Conservation (phyloP, 2,888 invertebrate genomes). For the Druceiella hillmani region DNA sequence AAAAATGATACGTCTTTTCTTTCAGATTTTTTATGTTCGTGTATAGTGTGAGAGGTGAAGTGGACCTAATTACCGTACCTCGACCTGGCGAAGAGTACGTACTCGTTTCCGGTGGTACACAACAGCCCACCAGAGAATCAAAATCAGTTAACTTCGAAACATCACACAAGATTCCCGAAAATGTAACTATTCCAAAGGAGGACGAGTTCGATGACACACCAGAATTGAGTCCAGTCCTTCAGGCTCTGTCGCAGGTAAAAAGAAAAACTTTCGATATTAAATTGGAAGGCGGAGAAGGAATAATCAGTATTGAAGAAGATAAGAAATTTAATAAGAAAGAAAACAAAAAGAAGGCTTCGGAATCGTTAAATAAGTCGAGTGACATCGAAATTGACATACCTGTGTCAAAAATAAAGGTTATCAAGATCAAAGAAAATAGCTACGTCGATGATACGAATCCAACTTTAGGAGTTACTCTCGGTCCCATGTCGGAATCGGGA, state of each 20-base stretch:
- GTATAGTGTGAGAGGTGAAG: too few relatives aligned
- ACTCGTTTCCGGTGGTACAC: slow-evolving; percentile 52
- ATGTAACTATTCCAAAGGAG: slow-evolving; percentile 40
- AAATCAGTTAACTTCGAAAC: slow-evolving; percentile 56
- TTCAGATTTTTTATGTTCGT: too few relatives aligned
- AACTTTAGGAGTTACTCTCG: slow-evolving; percentile 40
- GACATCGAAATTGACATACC: slow-evolving; percentile 45
- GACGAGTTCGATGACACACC: too few relatives aligned
- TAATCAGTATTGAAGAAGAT: slow-evolving; percentile 46
- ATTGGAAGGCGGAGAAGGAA: slow-evolving; percentile 42
- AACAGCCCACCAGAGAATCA: slow-evolving; percentile 35
- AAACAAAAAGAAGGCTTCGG: slow-evolving; percentile 37
- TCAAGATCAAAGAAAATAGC: slow-evolving; percentile 48
- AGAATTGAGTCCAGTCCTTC: slow-evolving; percentile 37
- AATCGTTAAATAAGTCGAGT: slow-evolving; percentile 27
- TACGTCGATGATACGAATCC: slow-evolving; percentile 44
- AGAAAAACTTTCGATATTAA: slow-evolving; percentile 36
- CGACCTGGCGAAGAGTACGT: slow-evolving; percentile 63
- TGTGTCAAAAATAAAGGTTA: slow-evolving; percentile 44
- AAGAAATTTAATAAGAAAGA: slow-evolving; percentile 40
- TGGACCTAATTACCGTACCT: slow-evolving; percentile 58
- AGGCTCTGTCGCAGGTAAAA: slow-evolving; percentile 44
- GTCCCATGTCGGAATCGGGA: slow-evolving; percentile 47
- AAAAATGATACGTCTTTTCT: too few relatives aligned
- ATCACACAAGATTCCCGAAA: slow-evolving; percentile 63